Conservation (phyloP, 2,797 vertebrate species). For the Spinus olivaceus region DNA sequence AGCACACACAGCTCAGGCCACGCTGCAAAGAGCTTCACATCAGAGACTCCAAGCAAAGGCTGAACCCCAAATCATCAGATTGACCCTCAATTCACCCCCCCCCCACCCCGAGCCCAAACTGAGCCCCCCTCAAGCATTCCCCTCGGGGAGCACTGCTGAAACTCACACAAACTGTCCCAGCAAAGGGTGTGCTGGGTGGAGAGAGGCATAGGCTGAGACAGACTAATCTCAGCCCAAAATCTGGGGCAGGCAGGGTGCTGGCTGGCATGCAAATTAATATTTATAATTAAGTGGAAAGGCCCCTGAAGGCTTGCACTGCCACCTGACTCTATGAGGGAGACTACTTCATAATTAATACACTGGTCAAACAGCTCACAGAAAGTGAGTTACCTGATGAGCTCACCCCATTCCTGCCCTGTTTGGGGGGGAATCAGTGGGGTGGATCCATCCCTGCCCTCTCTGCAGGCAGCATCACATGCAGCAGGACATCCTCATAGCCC, state of each 20-base stretch:
- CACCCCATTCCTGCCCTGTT: not conserved
- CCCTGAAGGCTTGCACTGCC: slow-evolving; percentile 32
- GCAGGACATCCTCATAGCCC: accelerated
- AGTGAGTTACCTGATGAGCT: not conserved
- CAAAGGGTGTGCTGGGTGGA: not conserved
- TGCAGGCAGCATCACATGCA: not conserved
- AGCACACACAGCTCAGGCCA: not conserved
- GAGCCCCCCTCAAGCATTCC: not conserved
- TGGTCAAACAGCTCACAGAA: not conserved
- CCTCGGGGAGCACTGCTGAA: not conserved
- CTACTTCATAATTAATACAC: slow-evolving; percentile 55
- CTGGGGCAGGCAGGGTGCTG: slow-evolving; percentile 27
- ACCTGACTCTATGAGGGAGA: not conserved
- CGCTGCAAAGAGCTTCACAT: accelerated
- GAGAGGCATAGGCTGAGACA: not conserved
- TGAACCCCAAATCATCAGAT: not conserved
- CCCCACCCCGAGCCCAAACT: not conserved
- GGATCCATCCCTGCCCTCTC: not conserved
- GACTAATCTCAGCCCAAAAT: slow-evolving; percentile 17
- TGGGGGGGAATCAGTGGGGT: not conserved
- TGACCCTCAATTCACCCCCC: accelerated
- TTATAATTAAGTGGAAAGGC: slow-evolving; percentile 58
- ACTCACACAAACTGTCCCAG: not conserved
- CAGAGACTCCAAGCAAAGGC: not conserved
- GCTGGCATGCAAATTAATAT: slow-evolving; percentile 31